Conservation (phyloP, 2,113 vertebrate species). For the Syngnathus floridae region DNA sequence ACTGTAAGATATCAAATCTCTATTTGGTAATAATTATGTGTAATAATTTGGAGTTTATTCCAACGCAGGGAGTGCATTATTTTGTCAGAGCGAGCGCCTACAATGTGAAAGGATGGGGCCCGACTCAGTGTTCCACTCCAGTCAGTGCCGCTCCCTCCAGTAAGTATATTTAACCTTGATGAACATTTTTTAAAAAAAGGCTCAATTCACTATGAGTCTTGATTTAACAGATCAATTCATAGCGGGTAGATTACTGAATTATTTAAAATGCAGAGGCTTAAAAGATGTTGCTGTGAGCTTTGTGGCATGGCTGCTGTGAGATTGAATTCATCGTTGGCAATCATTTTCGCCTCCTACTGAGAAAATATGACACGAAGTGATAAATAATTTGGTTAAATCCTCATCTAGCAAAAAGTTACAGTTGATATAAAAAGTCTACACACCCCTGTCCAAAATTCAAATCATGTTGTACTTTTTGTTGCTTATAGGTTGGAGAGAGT, state of each 20-base stretch:
- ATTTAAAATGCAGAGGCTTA: slow-evolving; percentile 34
- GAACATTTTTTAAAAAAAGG: neutral
- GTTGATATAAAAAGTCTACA: too few species aligned
- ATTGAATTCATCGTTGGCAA: slow-evolving; percentile 17
- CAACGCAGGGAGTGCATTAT: slow-evolving; percentile 66
- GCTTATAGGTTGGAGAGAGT: slow-evolving; percentile 68
- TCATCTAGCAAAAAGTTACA: neutral
- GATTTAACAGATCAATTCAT: slow-evolving; percentile 24
- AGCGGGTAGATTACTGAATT: slow-evolving; percentile 33
- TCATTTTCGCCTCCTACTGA: slow-evolving; percentile 1
- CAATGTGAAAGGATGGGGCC: slow-evolving; percentile 74
- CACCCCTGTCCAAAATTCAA: too few species aligned
- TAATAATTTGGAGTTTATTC: slow-evolving; percentile 33
- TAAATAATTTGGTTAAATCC: neutral
- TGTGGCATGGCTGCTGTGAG: slow-evolving; percentile 4
- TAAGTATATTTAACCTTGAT: slow-evolving; percentile 45
- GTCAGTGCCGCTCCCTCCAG: slow-evolving; percentile 69
- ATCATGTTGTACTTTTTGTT: neutral
- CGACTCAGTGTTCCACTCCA: slow-evolving; percentile 59
- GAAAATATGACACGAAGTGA: slow-evolving; percentile 2
- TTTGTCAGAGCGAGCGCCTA: slow-evolving; percentile 68
- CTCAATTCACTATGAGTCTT: slow-evolving; percentile 1
- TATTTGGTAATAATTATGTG: neutral
- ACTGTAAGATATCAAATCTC: slow-evolving; percentile 47
- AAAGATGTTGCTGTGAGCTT: slow-evolving; percentile 22